A percentile compares a stretch with the other conserved stretches of the same genome.
Conservation (phyloP, 1,140 invertebrate species). For the Mizuhopecten yessoensis region DNA sequence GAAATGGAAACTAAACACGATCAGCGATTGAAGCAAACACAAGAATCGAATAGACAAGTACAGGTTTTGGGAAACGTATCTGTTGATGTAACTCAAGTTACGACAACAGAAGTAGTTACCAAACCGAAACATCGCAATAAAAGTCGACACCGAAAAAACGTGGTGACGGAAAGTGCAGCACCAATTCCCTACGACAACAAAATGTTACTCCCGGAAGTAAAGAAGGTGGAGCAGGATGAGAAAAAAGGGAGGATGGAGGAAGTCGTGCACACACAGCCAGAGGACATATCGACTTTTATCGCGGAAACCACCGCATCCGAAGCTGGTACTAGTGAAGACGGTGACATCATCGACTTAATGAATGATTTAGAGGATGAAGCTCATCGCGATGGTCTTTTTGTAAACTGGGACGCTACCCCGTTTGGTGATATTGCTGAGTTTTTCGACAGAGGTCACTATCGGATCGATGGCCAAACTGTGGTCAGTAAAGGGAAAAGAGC, state of each 20-base stretch:
- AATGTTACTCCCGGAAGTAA: background rate
- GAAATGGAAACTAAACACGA: background rate
- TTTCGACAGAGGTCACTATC: background rate
- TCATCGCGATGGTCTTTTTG: background rate
- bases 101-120: background rate
- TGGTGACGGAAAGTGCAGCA: background rate
- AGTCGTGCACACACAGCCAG: background rate
- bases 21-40: background rate
- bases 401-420: conserved; percentile 10
- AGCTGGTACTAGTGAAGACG: background rate
- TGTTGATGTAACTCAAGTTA: background rate
- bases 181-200: background rate
- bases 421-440: background rate
- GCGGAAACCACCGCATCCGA: background rate
- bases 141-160: background rate
- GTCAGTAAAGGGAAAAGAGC: background rate
- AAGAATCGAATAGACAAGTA: background rate
- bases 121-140: background rate
- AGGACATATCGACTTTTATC: background rate
- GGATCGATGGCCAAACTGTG: background rate
- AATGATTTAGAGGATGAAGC: conserved; percentile 9
- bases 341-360: background rate
- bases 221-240: background rate
- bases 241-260: background rate
- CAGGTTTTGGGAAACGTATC: background rate